These are phyloP conservation scores for Andrena bicolor DNA, from an alignment of 2,888 invertebrate genomes.

Conservation along the genomic window DNA sequence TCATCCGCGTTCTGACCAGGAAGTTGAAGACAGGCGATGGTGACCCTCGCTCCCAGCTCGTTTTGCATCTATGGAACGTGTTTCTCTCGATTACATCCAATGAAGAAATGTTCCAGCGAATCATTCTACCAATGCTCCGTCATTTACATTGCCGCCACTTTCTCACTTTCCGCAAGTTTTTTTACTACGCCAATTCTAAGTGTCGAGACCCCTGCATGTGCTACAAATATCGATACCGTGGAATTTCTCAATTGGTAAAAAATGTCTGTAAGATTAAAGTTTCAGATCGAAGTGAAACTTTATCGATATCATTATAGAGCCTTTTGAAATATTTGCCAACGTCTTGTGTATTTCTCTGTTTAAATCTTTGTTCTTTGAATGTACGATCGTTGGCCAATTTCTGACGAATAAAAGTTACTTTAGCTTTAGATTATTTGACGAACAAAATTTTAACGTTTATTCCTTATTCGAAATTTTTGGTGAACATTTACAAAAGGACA, in stretches of 20 bases:
- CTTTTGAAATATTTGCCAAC: not conserved
- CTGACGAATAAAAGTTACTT: not conserved
- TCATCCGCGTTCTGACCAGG: slow-evolving; percentile 78
- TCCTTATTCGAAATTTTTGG: too few relatives aligned
- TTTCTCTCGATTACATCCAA: slow-evolving; percentile 16
- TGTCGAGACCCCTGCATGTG: not conserved
- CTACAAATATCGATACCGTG: slow-evolving; percentile 4
- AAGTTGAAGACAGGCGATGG: slow-evolving; percentile 83
- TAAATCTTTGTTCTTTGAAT: not conserved
- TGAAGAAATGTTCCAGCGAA: not conserved
- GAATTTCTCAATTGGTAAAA: not conserved
- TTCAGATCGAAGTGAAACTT: not conserved
- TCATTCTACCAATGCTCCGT: slow-evolving; percentile 3
- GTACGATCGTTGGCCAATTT: not conserved
- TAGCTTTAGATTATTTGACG: too few relatives aligned
- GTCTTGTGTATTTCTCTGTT: not conserved
- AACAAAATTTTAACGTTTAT: too few relatives aligned
- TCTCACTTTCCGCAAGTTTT: slow-evolving; percentile 1
- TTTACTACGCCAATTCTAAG: not conserved
- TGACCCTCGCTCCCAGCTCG: slow-evolving; percentile 84
- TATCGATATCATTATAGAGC: not conserved
- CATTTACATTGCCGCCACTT: slow-evolving; percentile 37
- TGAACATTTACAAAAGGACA: too few relatives aligned
- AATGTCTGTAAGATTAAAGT: not conserved
- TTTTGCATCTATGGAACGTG: slow-evolving; percentile 81